These are phyloP conservation scores for Eolophus roseicapilla DNA, from an alignment of 2,113 vertebrate species.

Conservation along the genomic window DNA sequence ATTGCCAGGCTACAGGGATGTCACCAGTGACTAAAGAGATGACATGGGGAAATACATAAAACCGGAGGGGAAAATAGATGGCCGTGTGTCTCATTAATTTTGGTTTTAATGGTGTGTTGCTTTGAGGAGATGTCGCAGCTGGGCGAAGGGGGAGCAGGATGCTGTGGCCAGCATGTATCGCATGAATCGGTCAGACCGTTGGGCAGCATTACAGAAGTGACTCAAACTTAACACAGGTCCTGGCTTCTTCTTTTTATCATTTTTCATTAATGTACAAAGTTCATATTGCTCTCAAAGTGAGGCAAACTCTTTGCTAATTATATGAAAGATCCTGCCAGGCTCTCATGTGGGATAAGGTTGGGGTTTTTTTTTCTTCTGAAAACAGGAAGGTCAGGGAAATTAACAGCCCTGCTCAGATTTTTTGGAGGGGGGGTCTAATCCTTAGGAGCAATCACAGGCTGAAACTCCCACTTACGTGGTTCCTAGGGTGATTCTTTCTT, in stretches of 20 bases:
- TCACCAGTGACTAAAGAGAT: conserved; percentile 45
- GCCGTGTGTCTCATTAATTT: conserved; percentile 47
- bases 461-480: not conserved
- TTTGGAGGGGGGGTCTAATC: not conserved
- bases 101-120: not conserved
- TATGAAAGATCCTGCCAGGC: not conserved
- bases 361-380: not conserved
- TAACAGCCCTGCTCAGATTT: not conserved
- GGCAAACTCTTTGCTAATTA: not conserved
- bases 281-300: not conserved
- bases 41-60: conserved; percentile 51
- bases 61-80: conserved; percentile 13
- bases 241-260: not conserved
- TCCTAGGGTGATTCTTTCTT: not conserved
- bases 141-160: not conserved
- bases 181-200: not conserved
- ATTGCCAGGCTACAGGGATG: conserved; percentile 31
- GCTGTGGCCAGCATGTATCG: not conserved
- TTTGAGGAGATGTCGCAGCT: conserved; percentile 23
- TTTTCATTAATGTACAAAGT: not conserved
- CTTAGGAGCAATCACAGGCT: not conserved
- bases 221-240: not conserved
- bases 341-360: not conserved
- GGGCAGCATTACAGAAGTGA: not conserved
- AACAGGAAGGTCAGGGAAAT: not conserved